Percentiles rank a stretch among this genome's conserved stretches.
These are phyloP conservation scores for Sinocyclocheilus maitianheensis DNA, from an alignment of 2,113 vertebrate genomes.

Conservation along the genomic window DNA sequence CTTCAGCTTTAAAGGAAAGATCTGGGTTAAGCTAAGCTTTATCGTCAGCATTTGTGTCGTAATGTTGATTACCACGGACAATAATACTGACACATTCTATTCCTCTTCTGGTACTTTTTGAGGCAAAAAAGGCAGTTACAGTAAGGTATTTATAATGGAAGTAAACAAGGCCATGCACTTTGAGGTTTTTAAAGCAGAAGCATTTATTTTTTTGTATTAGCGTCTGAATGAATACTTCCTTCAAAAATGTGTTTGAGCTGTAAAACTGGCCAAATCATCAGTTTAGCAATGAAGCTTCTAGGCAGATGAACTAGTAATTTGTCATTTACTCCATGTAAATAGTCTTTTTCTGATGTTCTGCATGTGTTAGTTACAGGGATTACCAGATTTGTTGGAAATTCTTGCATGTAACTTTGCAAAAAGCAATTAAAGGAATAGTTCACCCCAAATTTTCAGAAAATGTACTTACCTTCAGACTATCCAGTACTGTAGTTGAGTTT, in stretches of 20 bases:
- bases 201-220: not conserved
- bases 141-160: not conserved
- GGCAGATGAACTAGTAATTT: not conserved
- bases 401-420: no score
- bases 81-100: not conserved
- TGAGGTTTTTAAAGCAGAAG: not conserved
- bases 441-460: no score
- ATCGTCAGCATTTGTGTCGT: not conserved
- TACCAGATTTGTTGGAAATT: no score
- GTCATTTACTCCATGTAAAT: not conserved
- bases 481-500: no score
- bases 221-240: not conserved
- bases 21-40: not conserved
- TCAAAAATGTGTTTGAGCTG: not conserved
- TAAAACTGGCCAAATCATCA: not conserved
- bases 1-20: not conserved
- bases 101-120: not conserved
- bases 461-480: no score
- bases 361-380: not conserved
- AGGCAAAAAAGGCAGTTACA: not conserved
- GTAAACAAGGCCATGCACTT: no score
- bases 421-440: no score
- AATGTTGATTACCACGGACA: not conserved
- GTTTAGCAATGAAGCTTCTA: not conserved
- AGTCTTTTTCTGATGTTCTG: not conserved